Conservation (phyloP, 2,888 invertebrate species). For the Teleiodes luculella region DNA sequence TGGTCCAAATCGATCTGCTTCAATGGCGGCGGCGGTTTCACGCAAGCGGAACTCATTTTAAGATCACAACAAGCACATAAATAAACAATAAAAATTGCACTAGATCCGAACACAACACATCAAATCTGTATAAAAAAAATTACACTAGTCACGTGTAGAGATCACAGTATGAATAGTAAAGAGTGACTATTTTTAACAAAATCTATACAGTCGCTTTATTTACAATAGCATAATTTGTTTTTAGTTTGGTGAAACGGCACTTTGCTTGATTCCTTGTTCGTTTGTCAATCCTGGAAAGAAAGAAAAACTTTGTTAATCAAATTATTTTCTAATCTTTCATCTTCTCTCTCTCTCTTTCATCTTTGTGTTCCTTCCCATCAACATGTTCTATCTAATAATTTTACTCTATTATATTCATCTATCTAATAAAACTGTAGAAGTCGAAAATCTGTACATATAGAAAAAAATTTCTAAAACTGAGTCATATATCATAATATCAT, state of each 20-base stretch:
- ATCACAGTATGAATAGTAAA: slow-evolving; percentile 50
- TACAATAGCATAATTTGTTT: slow-evolving; percentile 48
- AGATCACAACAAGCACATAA: slow-evolving; percentile 17
- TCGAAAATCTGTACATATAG: no score
- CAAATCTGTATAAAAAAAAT: slow-evolving; percentile 19
- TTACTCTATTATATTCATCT: no score
- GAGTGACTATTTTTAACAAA: slow-evolving; percentile 24
- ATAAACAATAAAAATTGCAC: slow-evolving; percentile 35
- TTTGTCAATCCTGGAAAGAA: slow-evolving; percentile 52
- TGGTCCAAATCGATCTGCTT: slow-evolving; percentile 89
- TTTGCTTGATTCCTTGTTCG: slow-evolving; percentile 20
- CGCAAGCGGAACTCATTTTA: slow-evolving; percentile 49
- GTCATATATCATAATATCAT: no score
- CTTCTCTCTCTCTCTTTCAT: no score
- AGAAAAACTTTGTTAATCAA: slow-evolving; percentile 21
- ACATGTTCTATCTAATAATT: no score
- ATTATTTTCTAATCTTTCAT: neutral
- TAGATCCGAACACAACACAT: slow-evolving; percentile 36
- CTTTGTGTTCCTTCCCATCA: no score
- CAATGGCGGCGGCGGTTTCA: slow-evolving; percentile 76
- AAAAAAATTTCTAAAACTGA: no score
- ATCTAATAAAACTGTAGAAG: no score
- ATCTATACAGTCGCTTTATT: slow-evolving; percentile 32
- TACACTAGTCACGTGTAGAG: slow-evolving; percentile 51
- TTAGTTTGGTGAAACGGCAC: slow-evolving; percentile 32